Conservation (phyloP, 2,797 vertebrate species). For the Clarias platycephalus region DNA sequence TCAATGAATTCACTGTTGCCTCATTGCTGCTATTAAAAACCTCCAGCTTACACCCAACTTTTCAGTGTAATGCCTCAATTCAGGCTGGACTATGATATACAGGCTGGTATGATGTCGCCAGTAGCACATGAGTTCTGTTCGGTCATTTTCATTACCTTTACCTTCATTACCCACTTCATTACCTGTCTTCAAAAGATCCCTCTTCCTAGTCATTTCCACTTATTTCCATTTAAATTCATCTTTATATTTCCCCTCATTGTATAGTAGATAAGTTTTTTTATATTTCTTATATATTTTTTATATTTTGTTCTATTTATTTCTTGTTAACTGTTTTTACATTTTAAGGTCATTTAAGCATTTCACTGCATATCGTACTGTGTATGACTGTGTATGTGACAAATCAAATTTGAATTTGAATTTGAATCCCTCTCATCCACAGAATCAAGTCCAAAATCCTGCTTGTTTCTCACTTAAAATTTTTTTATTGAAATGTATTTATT, state of each 20-base stretch:
- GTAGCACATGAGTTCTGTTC: not conserved
- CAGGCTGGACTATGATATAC: not conserved
- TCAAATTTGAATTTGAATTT: too few species aligned
- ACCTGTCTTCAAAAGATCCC: too few species aligned
- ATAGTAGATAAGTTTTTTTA: too few species aligned
- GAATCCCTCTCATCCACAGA: conserved; percentile 85
- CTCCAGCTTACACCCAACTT: not conserved
- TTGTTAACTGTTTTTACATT: too few species aligned
- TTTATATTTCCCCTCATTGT: too few species aligned
- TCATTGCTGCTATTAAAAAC: not conserved
- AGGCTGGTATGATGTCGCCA: not conserved
- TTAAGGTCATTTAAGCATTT: too few species aligned
- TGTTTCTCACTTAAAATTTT: conserved; percentile 81
- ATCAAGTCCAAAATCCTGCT: conserved; percentile 89
- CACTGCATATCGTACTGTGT: too few species aligned
- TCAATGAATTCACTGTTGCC: not conserved
- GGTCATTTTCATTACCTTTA: not conserved
- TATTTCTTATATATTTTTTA: too few species aligned
- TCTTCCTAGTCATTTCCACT: not conserved
- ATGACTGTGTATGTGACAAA: too few species aligned
- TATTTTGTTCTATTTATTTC: too few species aligned
- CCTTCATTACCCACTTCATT: too few species aligned
- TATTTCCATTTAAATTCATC: too few species aligned
- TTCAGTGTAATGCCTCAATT: not conserved
- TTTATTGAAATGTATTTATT: not conserved